phyloP scores from a whole-genome alignment of 2,888 invertebrate species.

The Torymus texanus region DNA sequence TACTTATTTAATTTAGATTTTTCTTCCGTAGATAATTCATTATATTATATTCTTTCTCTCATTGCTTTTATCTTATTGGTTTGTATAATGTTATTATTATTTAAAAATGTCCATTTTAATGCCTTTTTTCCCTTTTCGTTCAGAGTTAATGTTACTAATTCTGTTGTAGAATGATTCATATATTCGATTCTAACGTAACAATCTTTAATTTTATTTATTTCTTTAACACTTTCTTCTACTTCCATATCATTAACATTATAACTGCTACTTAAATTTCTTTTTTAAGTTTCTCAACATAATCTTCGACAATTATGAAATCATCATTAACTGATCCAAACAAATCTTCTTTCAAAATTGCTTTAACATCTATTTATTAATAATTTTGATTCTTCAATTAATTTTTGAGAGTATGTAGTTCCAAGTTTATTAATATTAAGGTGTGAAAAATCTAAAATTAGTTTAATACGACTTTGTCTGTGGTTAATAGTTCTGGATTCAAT shows the following conservation, averaged over 20 bases:
- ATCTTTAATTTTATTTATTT: neutral
- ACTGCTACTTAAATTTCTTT: neutral
- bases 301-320: neutral
- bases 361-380: neutral
- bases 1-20: slow-evolving; percentile 1
- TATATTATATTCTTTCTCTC: neutral
- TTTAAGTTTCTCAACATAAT: neutral
- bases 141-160: neutral
- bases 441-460: neutral
- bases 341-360: neutral
- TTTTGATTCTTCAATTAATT: slow-evolving; percentile 1
- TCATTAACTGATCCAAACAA: neutral
- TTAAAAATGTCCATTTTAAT: neutral
- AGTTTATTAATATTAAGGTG: neutral
- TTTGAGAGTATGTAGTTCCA: neutral
- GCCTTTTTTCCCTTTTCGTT: neutral
- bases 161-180: neutral
- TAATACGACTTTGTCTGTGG: neutral
- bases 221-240: neutral
- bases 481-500: neutral
- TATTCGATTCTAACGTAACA: neutral
- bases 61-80: neutral
- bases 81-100: neutral
- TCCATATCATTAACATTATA: neutral
- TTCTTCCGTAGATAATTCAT: neutral